phyloP scores from a whole-genome alignment of 2,113 vertebrate species.

The Benthochromis sp. region DNA sequence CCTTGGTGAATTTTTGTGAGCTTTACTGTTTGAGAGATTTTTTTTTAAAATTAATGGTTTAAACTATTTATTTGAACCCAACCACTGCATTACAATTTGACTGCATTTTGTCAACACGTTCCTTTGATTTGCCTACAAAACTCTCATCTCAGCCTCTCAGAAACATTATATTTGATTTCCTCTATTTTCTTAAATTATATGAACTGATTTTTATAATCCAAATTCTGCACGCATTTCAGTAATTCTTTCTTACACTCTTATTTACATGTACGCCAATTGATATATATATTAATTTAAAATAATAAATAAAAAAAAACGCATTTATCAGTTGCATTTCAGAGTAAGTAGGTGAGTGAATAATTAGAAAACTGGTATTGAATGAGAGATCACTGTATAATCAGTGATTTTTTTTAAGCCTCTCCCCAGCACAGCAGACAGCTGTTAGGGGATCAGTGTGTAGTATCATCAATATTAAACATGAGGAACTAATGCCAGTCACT shows the following conservation, averaged over 20 bases:
- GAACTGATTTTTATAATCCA: not conserved
- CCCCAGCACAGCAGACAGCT: constrained; percentile 74
- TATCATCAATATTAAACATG: constrained; percentile 68
- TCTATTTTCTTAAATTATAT: not conserved
- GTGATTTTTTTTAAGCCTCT: constrained; percentile 65
- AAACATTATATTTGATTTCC: not conserved
- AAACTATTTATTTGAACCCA: not conserved
- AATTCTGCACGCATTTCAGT: not conserved
- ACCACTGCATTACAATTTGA: not conserved
- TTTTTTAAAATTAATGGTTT: rapidly evolving
- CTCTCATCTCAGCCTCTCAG: not conserved
- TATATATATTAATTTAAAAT: not conserved
- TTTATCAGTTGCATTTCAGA: not conserved
- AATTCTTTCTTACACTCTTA: not conserved
- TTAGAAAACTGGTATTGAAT: not conserved
- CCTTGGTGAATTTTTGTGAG: not conserved
- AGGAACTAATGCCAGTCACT: constrained; percentile 47
- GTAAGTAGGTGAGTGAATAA: not conserved
- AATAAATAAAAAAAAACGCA: not conserved
- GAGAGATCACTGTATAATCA: not conserved
- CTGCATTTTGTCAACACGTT: not conserved
- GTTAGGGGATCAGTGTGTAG: constrained; percentile 62
- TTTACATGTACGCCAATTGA: not conserved
- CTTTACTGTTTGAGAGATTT: not conserved
- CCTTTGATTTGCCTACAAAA: not conserved